Evolutionary conservation across 2,888 invertebrate species (phyloP).

Genomic region (Drosophila testacea): DNA sequence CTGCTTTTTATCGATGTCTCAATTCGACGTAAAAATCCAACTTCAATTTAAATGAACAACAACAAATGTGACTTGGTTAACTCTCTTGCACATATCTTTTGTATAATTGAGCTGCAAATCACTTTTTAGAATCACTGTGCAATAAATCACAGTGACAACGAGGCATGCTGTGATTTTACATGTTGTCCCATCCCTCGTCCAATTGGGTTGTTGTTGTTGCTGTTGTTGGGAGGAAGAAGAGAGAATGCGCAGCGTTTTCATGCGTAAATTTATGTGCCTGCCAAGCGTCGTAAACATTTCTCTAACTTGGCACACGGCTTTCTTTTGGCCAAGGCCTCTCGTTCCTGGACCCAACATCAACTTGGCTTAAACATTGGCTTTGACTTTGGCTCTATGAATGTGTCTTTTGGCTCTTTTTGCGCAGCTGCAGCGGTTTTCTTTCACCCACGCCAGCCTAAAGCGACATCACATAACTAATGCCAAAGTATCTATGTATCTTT

Average conservation of each 20-base stretch:
- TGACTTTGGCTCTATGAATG: conserved; percentile 5
- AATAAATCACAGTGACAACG: conserved; percentile 72
- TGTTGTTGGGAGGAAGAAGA: background rate
- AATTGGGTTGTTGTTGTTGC: background rate
- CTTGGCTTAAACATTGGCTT: conserved; percentile 13
- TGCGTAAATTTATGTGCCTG: conserved; percentile 81
- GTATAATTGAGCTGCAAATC: conserved; percentile 46
- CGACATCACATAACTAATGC: conserved; percentile 63
- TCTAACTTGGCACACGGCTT: conserved; percentile 60
- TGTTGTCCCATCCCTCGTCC: conserved; percentile 45
- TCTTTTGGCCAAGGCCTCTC: conserved; percentile 40
- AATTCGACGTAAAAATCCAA: background rate
- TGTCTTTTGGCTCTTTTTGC: conserved; percentile 38
- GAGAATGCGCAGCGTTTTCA: conserved; percentile 70
- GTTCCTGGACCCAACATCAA: background rate
- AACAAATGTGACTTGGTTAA: background rate
- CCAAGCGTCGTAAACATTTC: conserved; percentile 78
- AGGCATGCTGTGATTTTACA: conserved; percentile 46
- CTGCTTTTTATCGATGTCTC: background rate
- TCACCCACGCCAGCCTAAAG: conserved; percentile 74
- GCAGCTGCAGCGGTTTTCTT: conserved; percentile 77
- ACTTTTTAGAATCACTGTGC: conserved; percentile 32
- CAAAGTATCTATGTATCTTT: conserved; percentile 25
- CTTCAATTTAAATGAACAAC: conserved; percentile 1
- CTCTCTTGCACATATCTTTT: conserved; percentile 3